Evolutionary conservation across 1,140 invertebrate genomes (phyloP), one percentile per base, ranked within the genome.

Genomic region (Polypedilum pembai): DNA sequence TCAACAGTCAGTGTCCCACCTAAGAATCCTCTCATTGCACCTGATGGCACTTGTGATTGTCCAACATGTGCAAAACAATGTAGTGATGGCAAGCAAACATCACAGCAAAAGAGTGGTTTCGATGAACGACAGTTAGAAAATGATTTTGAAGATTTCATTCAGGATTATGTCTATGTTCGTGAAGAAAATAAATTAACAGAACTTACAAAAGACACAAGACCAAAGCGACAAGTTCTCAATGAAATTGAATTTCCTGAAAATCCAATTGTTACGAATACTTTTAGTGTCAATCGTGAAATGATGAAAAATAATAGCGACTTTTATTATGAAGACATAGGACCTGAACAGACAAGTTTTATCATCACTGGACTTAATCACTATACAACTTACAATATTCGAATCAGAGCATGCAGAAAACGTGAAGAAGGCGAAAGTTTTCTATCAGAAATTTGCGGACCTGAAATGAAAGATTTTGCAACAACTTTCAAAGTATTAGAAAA

Each of bases 321-420:
- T 56, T 56, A 18, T 18, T n/a, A 8, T 69, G 65, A 69, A 0
- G 20, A 18, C 7, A 69, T 69, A 5, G 17, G 8, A 3, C 65
- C 65, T 8, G 18, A n/a, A 18, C 77, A 78, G 8, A 83, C 78
- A 0, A 79, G 79, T 86, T 94, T 76, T 82, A 78, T 10, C 85
- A 88, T 17, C 3, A 56, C 12, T n/a, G 45, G 45, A 12, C 81
- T 94, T 75, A 86, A 86, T 15, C 92, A 94, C 82, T 94, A 88
- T 80, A 88, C 89, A 0, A 82, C 83, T 24, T 93, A 94, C 79
- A 87, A 86, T 40, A 88, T 94, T 41, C 85, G 84, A 73, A 84
- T 94, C 21, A 84, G 86, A 80, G 92, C 91, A 2, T 94, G 92
- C 76, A 85, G 92, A 33, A 18, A 69, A 20, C 4, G 1, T 21